Evolutionary conservation across 1,140 invertebrate genomes (phyloP), one percentile per base, ranked within the genome.

Genomic region (Hesperophylax magnus): DNA sequence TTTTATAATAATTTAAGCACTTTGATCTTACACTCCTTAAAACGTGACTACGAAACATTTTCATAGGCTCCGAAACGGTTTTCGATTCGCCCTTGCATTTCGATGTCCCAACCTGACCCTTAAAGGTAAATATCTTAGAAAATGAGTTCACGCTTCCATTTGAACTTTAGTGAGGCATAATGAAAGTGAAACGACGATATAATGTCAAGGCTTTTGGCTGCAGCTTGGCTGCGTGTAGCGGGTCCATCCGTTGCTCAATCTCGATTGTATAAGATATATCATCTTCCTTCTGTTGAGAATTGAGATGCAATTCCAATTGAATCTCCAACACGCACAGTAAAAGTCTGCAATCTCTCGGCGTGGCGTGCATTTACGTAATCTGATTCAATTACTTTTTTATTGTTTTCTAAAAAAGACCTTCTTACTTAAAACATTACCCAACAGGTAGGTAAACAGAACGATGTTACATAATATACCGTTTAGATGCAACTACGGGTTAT

Each of bases 181-280:
- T 34, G 63, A 67, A 67, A 67, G 63, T 34, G 63, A 67, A 67
- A 31, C 9, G 17, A 27, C 22, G 9, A 18, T 24, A 61, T 67
- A 67, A 67, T 67, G 63, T 67, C 63, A 67, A 67, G 63, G 63
- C 22, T 67, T 22, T 24, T 67, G 15, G 63, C 63, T 31, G 63
- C 63, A 27, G 31, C 27, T 31, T 22, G 22, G 27, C 22, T 34
- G 31, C 63, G 63, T 34, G 22, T 22, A 34, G 58, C 17, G 18
- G 58, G 14, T 22, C 20, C 58, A 15, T 24, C 22, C 27, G n/a
- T 67, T 34, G 22, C 63, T n/a, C 63, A 67, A 67, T 31, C 6
- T 14, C 63, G 22, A 34, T 67, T 67, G 39, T 67, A 67, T 67
- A 67, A 67, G 22, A 34, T 17, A 11, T 22, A 20, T 22, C 63